A percentile compares a stretch with the other conserved stretches of the same genome.
phyloP scores from a whole-genome alignment of 2,888 invertebrate species.

The Dynastes grantii region DNA sequence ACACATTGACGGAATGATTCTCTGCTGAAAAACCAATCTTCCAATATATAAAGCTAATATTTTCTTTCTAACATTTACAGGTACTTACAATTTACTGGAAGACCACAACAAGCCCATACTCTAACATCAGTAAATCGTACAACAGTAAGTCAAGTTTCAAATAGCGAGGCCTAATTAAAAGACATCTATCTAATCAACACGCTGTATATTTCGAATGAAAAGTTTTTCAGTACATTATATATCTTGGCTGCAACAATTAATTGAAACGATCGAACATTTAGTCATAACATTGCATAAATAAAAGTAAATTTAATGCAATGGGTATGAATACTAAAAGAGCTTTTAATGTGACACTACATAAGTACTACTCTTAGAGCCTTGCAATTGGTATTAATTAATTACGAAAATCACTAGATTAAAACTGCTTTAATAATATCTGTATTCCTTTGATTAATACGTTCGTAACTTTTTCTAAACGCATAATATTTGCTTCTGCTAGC shows the following conservation, averaged over 20 bases:
- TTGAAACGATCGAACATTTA: neutral
- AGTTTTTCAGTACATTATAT: neutral
- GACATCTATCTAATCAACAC: slow-evolving; percentile 20
- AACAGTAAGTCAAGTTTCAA: slow-evolving; percentile 53
- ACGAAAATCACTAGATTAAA: slow-evolving; percentile 6
- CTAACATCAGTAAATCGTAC: slow-evolving; percentile 50
- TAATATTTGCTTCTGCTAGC: slow-evolving; percentile 13
- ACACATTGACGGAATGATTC: neutral
- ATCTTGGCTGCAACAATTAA: slow-evolving; percentile 17
- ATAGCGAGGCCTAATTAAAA: slow-evolving; percentile 51
- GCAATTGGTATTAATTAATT: slow-evolving; percentile 19
- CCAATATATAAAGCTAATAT: neutral
- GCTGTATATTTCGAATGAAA: slow-evolving; percentile 21
- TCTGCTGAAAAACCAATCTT: neutral
- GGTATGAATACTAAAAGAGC: neutral
- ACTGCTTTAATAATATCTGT: slow-evolving; percentile 1
- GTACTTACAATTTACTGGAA: slow-evolving; percentile 64
- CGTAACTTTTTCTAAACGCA: slow-evolving; percentile 19
- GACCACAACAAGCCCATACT: slow-evolving; percentile 62
- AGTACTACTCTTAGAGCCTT: neutral
- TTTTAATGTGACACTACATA: slow-evolving; percentile 27
- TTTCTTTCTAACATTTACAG: slow-evolving; percentile 58
- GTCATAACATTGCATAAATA: slow-evolving; percentile 22
- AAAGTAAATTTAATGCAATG: slow-evolving; percentile 26
- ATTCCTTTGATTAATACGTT: slow-evolving; percentile 9